A percentile compares a stretch with the other conserved stretches of the same genome.
These are phyloP conservation scores for Sylvia borin DNA, from an alignment of 2,797 vertebrate species.

Conservation along the genomic window DNA sequence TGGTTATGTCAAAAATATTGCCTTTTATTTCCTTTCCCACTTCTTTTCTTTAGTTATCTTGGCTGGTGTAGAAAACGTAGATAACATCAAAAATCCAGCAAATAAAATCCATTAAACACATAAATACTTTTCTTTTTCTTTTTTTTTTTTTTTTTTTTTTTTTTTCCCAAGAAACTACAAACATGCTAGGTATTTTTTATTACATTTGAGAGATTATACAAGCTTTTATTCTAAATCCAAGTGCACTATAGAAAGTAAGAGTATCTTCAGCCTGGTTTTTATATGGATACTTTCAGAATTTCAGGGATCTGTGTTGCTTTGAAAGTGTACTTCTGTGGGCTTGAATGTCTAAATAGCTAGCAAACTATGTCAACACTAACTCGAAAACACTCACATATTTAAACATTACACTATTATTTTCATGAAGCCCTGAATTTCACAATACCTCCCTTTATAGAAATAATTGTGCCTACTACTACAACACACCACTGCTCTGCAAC, in stretches of 20 bases:
- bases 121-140: neutral
- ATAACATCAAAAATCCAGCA: neutral
- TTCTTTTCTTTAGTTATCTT: neutral
- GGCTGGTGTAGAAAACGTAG: neutral
- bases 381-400: neutral
- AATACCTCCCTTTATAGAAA: neutral
- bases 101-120: neutral
- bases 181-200: neutral
- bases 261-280: neutral
- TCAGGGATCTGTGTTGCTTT: neutral
- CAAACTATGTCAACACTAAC: neutral
- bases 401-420: neutral
- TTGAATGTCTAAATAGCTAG: neutral
- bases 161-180: neutral
- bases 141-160: neutral
- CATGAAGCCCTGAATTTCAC: neutral
- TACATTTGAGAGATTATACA: neutral
- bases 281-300: neutral
- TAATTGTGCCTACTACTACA: neutral
- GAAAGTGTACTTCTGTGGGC: neutral
- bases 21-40: rapidly evolving
- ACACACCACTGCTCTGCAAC: neutral
- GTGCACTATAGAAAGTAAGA: neutral
- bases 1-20: neutral
- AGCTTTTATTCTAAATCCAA: neutral